Conservation (phyloP, 2,888 invertebrate genomes). For the Formica aserva region DNA sequence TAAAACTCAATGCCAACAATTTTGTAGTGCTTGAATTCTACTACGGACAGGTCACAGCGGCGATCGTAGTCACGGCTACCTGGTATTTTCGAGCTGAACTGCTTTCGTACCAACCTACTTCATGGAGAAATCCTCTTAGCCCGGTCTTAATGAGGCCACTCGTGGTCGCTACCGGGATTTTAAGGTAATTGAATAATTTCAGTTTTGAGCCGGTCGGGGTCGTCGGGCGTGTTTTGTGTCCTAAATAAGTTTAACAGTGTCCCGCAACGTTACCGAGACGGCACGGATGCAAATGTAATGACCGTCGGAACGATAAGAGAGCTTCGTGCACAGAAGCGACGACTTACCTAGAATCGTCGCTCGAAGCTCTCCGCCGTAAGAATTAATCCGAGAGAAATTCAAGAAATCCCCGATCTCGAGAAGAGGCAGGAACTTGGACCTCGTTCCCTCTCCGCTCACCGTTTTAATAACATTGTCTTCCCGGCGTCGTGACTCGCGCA, state of each 20-base stretch:
- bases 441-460: neutral
- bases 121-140: slow-evolving; percentile 81
- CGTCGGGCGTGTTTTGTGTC: slow-evolving; percentile 60
- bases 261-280: slow-evolving; percentile 9
- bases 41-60: slow-evolving; percentile 15
- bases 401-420: slow-evolving; percentile 35
- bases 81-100: slow-evolving; percentile 40
- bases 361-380: slow-evolving; percentile 38
- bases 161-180: slow-evolving; percentile 75
- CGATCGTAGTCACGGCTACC: neutral
- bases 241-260: slow-evolving; percentile 48
- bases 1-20: neutral
- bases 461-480: slow-evolving; percentile 39
- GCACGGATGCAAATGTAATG: slow-evolving; percentile 66
- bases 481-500: neutral
- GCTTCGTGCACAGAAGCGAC: slow-evolving; percentile 31
- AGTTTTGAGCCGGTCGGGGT: slow-evolving; percentile 73
- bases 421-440: neutral
- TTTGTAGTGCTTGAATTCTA: slow-evolving; percentile 1
- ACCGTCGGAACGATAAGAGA: slow-evolving; percentile 50
- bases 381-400: slow-evolving; percentile 57
- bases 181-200: slow-evolving; percentile 83
- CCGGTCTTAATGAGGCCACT: slow-evolving; percentile 80
- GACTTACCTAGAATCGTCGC: slow-evolving; percentile 36
- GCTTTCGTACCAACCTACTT: slow-evolving; percentile 49